Conservation (phyloP, 2,797 vertebrate species). For the Amblyopsis hoosieri region DNA sequence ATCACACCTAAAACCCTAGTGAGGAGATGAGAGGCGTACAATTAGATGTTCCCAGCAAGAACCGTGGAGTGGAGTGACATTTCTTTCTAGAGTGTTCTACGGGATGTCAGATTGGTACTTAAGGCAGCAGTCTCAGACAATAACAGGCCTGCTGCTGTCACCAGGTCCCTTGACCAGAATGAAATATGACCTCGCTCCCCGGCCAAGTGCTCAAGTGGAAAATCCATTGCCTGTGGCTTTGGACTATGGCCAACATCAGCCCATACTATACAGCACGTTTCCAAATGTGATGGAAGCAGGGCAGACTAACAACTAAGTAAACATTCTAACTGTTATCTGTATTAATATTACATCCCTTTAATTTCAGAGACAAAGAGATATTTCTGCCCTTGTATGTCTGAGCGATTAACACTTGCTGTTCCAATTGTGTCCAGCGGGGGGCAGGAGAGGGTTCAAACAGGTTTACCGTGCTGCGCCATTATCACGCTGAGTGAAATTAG, state of each 20-base stretch:
- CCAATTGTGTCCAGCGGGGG: conserved; percentile 66
- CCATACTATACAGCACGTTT: conserved; percentile 15
- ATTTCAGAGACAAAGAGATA: background rate
- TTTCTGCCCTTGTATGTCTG: conserved; percentile 1
- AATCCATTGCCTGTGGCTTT: conserved; percentile 37
- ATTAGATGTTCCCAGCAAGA: conserved; percentile 42
- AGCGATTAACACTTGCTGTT: conserved; percentile 32
- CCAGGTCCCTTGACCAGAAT: conserved; percentile 39
- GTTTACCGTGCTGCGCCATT: conserved; percentile 49
- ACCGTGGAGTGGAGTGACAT: conserved; percentile 40
- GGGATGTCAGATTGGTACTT: conserved; percentile 58
- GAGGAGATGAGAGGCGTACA: conserved; percentile 50
- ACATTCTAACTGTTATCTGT: background rate
- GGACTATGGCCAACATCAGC: conserved; percentile 16
- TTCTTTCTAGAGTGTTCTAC: conserved; percentile 53
- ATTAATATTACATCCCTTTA: conserved; percentile 5
- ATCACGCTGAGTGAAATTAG: conserved; percentile 42
- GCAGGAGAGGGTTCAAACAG: conserved; percentile 66
- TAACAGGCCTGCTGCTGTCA: conserved; percentile 61
- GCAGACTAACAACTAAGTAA: background rate
- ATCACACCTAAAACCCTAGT: conserved; percentile 31
- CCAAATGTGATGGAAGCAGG: conserved; percentile 5
- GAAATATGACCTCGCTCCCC: conserved; percentile 53
- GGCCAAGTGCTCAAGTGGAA: conserved; percentile 30
- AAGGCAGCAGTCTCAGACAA: conserved; percentile 61